Conservation (phyloP, 2,113 vertebrate species). For the Turnix velox region DNA sequence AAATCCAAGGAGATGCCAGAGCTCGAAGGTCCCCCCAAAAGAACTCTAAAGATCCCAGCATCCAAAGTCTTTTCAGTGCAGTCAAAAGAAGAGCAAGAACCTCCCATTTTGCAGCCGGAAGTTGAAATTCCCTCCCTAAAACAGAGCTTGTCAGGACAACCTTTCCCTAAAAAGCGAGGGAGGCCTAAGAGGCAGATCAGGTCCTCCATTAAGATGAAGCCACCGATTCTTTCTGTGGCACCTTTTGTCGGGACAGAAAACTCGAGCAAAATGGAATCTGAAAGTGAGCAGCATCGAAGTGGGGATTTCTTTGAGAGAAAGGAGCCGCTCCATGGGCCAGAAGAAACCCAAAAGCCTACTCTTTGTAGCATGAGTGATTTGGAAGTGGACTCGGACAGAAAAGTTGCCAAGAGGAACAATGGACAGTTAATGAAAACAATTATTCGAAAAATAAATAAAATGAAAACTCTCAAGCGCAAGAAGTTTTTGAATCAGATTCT, state of each 20-base stretch:
- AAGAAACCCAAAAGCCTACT: conserved; percentile 64
- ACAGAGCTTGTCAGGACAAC: conserved; percentile 67
- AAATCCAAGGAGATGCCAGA: conserved; percentile 93
- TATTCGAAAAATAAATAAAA: conserved; percentile 95
- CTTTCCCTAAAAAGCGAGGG: conserved; percentile 87
- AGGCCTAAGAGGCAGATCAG: conserved; percentile 85
- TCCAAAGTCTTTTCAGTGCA: conserved; percentile 89
- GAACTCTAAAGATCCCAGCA: conserved; percentile 83
- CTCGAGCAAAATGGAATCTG: conserved; percentile 60
- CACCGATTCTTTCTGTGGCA: conserved; percentile 73
- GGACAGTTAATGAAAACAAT: conserved; percentile 93
- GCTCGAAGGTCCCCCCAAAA: conserved; percentile 83
- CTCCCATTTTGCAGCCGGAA: conserved; percentile 93
- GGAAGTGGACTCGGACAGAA: conserved; percentile 75
- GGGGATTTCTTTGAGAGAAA: conserved; percentile 73
- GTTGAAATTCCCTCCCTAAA: conserved; percentile 80
- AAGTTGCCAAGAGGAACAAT: conserved; percentile 82
- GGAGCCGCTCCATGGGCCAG: conserved; percentile 68
- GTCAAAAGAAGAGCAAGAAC: conserved; percentile 92
- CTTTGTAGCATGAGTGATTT: conserved; percentile 70
- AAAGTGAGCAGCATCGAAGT: conserved; percentile 59
- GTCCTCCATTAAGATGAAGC: conserved; percentile 79
- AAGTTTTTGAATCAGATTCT: conserved; percentile 88
- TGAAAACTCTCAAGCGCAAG: conserved; percentile 95
- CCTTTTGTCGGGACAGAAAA: conserved; percentile 74